phyloP scores from a whole-genome alignment of 1,140 invertebrate genomes.

The Drosophila bifasciata region DNA sequence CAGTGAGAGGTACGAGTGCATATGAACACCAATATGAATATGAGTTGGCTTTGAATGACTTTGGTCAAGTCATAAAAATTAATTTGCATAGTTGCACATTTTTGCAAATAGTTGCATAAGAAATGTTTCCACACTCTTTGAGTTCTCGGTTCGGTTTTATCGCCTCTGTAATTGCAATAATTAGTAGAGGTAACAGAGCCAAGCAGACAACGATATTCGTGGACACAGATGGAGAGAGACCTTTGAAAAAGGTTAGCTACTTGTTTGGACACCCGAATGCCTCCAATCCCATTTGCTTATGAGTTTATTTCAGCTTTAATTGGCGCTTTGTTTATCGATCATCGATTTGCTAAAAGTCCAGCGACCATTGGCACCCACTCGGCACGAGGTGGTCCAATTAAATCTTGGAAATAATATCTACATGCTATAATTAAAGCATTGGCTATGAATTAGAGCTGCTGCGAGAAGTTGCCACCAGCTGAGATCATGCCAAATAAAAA shows the following conservation, averaged over 20 bases:
- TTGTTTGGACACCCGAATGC: slow-evolving; percentile 36
- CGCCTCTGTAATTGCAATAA: slow-evolving; percentile 77
- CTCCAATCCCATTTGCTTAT: slow-evolving; percentile 37
- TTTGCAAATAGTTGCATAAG: slow-evolving; percentile 71
- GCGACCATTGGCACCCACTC: slow-evolving; percentile 40
- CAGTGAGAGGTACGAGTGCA: neutral
- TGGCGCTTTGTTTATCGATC: slow-evolving; percentile 46
- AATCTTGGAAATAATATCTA: slow-evolving; percentile 28
- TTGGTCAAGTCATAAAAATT: slow-evolving; percentile 73
- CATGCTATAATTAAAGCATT: slow-evolving; percentile 74
- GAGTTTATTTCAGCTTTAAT: slow-evolving; percentile 36
- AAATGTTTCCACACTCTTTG: slow-evolving; percentile 46
- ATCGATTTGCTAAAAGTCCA: slow-evolving; percentile 5
- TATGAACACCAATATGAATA: slow-evolving; percentile 27
- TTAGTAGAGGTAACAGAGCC: slow-evolving; percentile 40
- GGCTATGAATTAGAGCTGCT: slow-evolving; percentile 50
- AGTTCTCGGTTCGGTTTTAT: slow-evolving; percentile 51
- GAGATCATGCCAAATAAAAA: slow-evolving; percentile 26
- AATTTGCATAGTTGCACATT: slow-evolving; percentile 77
- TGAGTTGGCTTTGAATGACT: slow-evolving; percentile 62
- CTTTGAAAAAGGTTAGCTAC: slow-evolving; percentile 68
- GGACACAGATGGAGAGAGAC: slow-evolving; percentile 6
- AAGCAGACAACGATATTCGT: slow-evolving; percentile 4
- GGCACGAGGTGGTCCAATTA: slow-evolving; percentile 48
- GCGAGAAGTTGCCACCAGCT: slow-evolving; percentile 45